Percentiles rank a stretch among this genome's conserved stretches.
These are phyloP conservation scores for Tor tambroides DNA, from an alignment of 2,113 vertebrate species.

Conservation along the genomic window DNA sequence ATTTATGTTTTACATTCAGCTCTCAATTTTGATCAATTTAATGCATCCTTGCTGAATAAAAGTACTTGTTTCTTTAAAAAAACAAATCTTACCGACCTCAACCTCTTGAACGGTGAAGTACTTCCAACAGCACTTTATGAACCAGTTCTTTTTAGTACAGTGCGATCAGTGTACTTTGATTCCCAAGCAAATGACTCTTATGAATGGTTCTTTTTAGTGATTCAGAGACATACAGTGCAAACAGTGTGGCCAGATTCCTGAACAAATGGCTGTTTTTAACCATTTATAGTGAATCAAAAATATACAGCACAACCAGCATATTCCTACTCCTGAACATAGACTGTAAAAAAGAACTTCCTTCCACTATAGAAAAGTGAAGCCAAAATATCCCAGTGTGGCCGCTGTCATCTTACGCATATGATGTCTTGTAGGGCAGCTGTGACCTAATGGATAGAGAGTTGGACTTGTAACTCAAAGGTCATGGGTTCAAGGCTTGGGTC, in stretches of 20 bases:
- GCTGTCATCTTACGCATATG: too few species aligned
- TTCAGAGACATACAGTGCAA: background rate
- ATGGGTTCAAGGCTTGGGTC: too few species aligned
- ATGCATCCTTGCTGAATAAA: background rate
- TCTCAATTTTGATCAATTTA: background rate
- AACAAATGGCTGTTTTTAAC: background rate
- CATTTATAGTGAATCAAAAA: too few species aligned
- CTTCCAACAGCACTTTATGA: background rate
- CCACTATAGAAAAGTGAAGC: too few species aligned
- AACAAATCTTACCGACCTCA: background rate
- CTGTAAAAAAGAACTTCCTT: too few species aligned
- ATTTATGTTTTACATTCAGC: too few species aligned
- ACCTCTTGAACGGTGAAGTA: background rate
- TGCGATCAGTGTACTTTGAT: background rate
- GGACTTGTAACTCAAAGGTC: too few species aligned
- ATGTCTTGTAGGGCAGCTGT: too few species aligned
- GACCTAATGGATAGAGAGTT: too few species aligned
- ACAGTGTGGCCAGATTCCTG: background rate
- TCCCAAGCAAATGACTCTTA: background rate
- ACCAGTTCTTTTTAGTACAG: background rate
- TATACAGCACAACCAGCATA: too few species aligned
- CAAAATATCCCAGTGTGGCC: too few species aligned
- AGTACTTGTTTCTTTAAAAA: background rate
- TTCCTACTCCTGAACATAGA: too few species aligned
- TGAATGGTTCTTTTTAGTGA: background rate